Evolutionary conservation across 2,797 vertebrate species (phyloP).

Genomic region (Holocentrus rufus): DNA sequence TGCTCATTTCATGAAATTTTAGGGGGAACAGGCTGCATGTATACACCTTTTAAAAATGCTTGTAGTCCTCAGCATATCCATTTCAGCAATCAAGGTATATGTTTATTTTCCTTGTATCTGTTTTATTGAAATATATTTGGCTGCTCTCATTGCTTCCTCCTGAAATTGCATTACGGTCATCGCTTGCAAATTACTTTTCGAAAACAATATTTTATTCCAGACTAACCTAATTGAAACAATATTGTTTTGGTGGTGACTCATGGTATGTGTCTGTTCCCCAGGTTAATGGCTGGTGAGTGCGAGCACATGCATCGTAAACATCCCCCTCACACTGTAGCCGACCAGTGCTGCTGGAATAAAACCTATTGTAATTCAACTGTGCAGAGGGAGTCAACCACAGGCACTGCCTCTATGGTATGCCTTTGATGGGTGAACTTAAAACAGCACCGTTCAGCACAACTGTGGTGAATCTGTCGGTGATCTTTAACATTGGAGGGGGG

Average conservation of each 20-base stretch:
- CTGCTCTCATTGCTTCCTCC: constrained; percentile 21
- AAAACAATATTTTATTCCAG: constrained; percentile 51
- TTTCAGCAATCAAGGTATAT: constrained; percentile 16
- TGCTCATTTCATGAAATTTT: constrained; percentile 15
- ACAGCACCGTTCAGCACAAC: constrained; percentile 19
- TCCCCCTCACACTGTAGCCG: not conserved
- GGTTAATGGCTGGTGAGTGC: constrained; percentile 28
- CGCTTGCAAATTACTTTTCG: constrained; percentile 60
- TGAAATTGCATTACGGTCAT: constrained; percentile 60
- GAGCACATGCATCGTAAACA: constrained; percentile 9
- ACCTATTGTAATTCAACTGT: constrained; percentile 9
- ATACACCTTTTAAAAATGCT: constrained; percentile 15
- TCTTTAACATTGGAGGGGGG: not conserved
- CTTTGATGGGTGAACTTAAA: constrained; percentile 30
- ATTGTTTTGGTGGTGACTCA: constrained; percentile 25
- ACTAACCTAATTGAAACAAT: constrained; percentile 41
- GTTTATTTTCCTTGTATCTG: constrained; percentile 33
- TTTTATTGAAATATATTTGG: constrained; percentile 50
- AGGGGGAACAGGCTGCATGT: not conserved
- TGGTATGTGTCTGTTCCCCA: constrained; percentile 7
- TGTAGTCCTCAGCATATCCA: not conserved
- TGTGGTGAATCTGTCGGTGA: constrained; percentile 10
- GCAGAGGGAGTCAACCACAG: constrained; percentile 6
- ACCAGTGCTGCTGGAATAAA: constrained; percentile 4
- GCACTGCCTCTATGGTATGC: constrained; percentile 25